Percentiles rank a stretch among this genome's conserved stretches.
These are phyloP conservation scores for Epinephelus fuscoguttatus DNA, from an alignment of 2,113 vertebrate genomes.

Conservation along the genomic window DNA sequence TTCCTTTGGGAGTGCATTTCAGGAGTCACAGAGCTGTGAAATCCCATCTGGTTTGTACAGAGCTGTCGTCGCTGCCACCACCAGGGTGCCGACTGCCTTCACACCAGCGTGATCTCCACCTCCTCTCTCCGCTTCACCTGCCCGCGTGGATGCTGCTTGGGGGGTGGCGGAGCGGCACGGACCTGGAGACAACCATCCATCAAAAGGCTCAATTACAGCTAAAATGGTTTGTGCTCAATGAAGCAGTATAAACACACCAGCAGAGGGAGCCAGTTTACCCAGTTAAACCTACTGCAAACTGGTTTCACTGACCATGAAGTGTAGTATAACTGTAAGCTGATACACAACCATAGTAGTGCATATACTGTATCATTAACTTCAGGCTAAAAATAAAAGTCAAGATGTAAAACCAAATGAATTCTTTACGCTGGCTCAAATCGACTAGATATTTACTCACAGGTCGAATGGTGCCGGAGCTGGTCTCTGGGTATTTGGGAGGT, in stretches of 20 bases:
- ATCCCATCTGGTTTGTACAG: slow-evolving; percentile 25
- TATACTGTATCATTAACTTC: neutral
- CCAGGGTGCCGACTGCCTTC: slow-evolving; percentile 39
- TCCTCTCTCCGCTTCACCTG: slow-evolving; percentile 85
- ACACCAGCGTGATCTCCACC: slow-evolving; percentile 86
- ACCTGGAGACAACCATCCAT: slow-evolving; percentile 68
- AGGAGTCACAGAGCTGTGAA: slow-evolving; percentile 14
- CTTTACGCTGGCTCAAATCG: no score
- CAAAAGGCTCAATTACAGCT: neutral
- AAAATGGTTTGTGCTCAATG: no score
- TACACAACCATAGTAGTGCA: neutral
- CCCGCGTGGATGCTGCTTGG: slow-evolving; percentile 84
- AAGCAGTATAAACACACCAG: neutral
- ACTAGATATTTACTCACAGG: slow-evolving; percentile 74
- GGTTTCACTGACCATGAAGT: neutral
- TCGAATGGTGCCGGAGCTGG: slow-evolving; percentile 74
- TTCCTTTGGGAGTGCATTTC: slow-evolving; percentile 45
- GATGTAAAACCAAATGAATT: neutral
- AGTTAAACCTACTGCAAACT: no score
- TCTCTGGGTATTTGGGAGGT: slow-evolving; percentile 83
- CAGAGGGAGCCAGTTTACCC: neutral
- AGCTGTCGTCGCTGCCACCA: slow-evolving; percentile 3
- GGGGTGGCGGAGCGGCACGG: slow-evolving; percentile 83
- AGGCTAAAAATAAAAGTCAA: neutral
- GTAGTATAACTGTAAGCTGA: neutral